Evolutionary conservation across 2,797 vertebrate species (phyloP), one percentile per base, ranked within the genome.

Genomic region (Furcifer pardalis): DNA sequence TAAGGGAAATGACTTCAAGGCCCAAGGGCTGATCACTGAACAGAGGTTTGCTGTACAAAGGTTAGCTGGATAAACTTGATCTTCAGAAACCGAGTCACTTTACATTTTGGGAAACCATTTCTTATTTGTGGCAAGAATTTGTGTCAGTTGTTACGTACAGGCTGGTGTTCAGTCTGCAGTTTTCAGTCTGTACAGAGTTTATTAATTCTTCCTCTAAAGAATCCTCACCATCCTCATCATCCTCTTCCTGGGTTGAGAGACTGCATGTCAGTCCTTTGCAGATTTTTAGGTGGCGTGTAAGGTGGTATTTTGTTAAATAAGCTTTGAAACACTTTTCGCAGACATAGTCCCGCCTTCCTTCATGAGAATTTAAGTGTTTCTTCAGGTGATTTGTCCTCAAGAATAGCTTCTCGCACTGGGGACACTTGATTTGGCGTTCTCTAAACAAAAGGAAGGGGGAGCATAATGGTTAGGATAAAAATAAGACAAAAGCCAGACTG

Each of bases 311-410:
- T 85, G 98, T 99, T 91, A 99, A 97, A 87, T 99, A 99, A 88
- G 97, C 99, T 92, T 99, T 99, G 88, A 97, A 97, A 91, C 99
- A 99, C 91, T 99, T 99, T 92, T 99, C 98, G 84, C 99, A 99
- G 88, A 99, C 97, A 91, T 98, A 99, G 96, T 99, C 98, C 83
- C 98, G 94, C 65, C 97, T 98, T 84, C 99, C 99, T 92, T 99
- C 97, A 0, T 99, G 99, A 75, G 98, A 99, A 93, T 99, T 99
- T 93, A 99, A 97, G 93, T 99, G 99, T 91, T 99, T 99, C 94
- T 99, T 99, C 85, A 99, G 95, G 91, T 99, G 98, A 93, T 98
- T 98, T 77, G 97, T 98, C 93, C 98, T 98, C 85, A 98, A 93
- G 94, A 99, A 99, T 74, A 98, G 96, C 91, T 99, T 99, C 94